Evolutionary conservation across 1,140 invertebrate species (phyloP).

Genomic region (Drosophila trapezifrons): DNA sequence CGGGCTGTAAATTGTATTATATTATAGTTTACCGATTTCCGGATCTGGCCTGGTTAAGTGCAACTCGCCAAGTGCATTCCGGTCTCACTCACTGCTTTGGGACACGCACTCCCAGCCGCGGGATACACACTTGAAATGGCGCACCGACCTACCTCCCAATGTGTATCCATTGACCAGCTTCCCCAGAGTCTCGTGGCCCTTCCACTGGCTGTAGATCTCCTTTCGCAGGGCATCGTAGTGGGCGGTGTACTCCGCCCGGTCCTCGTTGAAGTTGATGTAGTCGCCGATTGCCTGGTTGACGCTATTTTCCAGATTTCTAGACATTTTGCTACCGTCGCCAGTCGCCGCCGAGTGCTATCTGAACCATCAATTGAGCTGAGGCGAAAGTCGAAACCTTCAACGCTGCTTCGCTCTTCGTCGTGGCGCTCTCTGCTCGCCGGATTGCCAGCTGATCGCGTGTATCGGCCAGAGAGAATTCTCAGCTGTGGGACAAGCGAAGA

Average conservation of each 20-base stretch:
- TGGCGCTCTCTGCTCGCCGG: not conserved
- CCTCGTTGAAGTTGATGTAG: constrained; percentile 35
- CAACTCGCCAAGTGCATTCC: not conserved
- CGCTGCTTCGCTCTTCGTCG: not conserved
- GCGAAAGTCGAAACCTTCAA: not conserved
- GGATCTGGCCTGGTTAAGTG: not conserved
- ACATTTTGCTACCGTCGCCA: not conserved
- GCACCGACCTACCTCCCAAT: constrained; percentile 44
- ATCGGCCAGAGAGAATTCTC: not conserved
- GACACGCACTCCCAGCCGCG: not conserved
- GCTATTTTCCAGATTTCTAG: constrained; percentile 18
- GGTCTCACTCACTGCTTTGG: not conserved
- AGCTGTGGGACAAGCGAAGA: not conserved
- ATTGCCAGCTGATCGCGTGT: not conserved
- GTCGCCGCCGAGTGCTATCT: constrained; percentile 6
- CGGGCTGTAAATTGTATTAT: not conserved
- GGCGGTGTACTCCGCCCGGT: constrained; percentile 27
- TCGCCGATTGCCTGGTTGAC: constrained; percentile 5
- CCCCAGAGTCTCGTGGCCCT: constrained; percentile 16
- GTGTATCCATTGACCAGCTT: constrained; percentile 47
- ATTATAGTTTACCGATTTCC: not conserved
- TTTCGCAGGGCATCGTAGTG: constrained; percentile 49
- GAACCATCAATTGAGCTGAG: not conserved
- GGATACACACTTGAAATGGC: no score
- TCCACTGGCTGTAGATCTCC: constrained; percentile 28